Evolutionary conservation across 1,140 invertebrate species (phyloP).

Genomic region (Drosophila takahashii): DNA sequence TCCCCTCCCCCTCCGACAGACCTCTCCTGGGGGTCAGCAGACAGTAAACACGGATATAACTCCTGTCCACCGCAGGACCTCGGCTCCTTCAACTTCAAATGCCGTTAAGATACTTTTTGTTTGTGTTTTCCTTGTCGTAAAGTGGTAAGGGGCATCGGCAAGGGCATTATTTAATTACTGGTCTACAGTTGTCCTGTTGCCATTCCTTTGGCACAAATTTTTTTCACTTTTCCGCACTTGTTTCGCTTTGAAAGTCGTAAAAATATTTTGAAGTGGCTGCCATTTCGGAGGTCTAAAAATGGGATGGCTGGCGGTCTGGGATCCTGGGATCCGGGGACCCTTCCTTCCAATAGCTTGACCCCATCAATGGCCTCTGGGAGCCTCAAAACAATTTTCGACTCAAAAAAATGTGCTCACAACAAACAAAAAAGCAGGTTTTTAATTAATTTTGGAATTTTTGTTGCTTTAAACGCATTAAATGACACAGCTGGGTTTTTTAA

Average conservation of each 20-base stretch:
- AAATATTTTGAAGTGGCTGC: constrained; percentile 62
- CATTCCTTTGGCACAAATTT: neutral
- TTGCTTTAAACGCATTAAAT: neutral
- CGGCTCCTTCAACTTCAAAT: constrained; percentile 64
- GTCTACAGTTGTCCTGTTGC: constrained; percentile 39
- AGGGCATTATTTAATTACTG: constrained; percentile 54
- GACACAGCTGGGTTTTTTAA: too few relatives aligned
- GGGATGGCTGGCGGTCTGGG: neutral
- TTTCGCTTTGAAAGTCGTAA: constrained; percentile 40
- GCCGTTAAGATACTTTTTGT: constrained; percentile 68
- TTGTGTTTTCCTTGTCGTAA: constrained; percentile 26
- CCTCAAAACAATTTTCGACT: constrained; percentile 66
- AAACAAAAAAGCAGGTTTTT: constrained; percentile 51
- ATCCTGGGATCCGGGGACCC: neutral
- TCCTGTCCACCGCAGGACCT: constrained; percentile 8
- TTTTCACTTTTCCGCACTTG: constrained; percentile 30
- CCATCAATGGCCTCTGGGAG: constrained; percentile 70
- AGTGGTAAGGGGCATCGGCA: constrained; percentile 8
- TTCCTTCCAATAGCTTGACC: constrained; percentile 54
- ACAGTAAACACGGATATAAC: constrained; percentile 10
- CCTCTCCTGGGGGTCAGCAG: constrained; percentile 16
- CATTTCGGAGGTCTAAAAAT: neutral
- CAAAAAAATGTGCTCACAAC: constrained; percentile 28
- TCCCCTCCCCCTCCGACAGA: neutral
- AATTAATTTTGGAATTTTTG: constrained; percentile 47